Conservation (phyloP, 2,888 invertebrate genomes). For the Arenicola marina region DNA sequence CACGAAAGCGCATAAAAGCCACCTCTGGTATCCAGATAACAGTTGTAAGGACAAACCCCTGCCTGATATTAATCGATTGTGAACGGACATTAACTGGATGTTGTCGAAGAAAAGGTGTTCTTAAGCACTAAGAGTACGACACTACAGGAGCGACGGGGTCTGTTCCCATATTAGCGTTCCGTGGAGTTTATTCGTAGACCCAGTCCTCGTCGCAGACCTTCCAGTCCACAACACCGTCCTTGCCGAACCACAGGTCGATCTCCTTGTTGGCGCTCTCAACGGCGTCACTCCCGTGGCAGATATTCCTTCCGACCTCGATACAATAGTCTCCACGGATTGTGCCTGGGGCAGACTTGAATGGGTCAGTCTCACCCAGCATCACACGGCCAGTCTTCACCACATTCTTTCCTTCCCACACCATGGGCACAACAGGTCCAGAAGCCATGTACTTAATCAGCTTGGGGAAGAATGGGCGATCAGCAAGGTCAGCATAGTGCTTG, state of each 20-base stretch:
- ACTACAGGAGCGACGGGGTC: too few species aligned
- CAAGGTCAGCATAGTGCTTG: conserved; percentile 92
- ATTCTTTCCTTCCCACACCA: conserved; percentile 95
- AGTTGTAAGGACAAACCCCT: too few species aligned
- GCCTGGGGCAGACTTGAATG: conserved; percentile 91
- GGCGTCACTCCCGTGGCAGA: conserved; percentile 95
- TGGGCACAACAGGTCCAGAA: conserved; percentile 73
- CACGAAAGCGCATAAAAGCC: too few species aligned
- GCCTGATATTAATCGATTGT: too few species aligned
- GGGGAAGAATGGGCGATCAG: conserved; percentile 89
- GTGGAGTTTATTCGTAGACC: conserved; percentile 35
- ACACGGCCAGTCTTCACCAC: conserved; percentile 93
- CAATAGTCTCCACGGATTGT: conserved; percentile 97
- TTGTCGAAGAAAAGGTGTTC: too few species aligned
- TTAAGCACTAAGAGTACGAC: too few species aligned
- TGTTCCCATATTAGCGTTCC: too few species aligned
- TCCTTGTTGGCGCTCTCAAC: conserved; percentile 96
- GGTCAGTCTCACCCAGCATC: conserved; percentile 97
- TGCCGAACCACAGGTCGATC: conserved; percentile 93
- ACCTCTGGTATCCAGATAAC: too few species aligned
- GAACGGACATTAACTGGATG: too few species aligned
- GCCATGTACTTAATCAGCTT: conserved; percentile 93
- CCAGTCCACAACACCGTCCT: conserved; percentile 83
- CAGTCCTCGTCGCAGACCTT: conserved; percentile 79
- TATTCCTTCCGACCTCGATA: conserved; percentile 92